Conservation (phyloP, 2,113 vertebrate genomes). For the Scopus umbretta region DNA sequence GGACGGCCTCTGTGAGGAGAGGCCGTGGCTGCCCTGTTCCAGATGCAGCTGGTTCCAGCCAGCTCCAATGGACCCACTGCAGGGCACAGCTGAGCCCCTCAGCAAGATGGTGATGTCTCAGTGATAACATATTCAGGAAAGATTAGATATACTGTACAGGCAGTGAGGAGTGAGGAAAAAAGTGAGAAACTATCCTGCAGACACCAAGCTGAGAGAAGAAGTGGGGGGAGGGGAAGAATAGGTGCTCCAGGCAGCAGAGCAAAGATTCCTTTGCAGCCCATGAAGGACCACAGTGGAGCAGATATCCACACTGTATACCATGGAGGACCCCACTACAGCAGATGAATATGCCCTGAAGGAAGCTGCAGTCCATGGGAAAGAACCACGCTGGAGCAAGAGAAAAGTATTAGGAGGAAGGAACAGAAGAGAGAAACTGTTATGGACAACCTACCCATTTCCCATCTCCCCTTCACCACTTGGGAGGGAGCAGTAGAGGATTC, state of each 20-base stretch:
- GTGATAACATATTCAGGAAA: not conserved
- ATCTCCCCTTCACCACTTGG: fast-evolving
- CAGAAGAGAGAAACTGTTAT: not conserved
- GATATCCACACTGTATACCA: fast-evolving
- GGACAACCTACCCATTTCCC: fast-evolving
- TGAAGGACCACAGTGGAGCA: not conserved
- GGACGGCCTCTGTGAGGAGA: not conserved
- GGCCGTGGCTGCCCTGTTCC: fast-evolving
- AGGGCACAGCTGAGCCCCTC: not conserved
- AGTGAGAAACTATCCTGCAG: not conserved
- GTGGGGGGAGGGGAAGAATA: fast-evolving
- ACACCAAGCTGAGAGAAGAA: not conserved
- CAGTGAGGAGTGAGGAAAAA: not conserved
- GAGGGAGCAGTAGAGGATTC: not conserved
- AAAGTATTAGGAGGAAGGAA: not conserved
- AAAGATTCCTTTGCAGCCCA: not conserved
- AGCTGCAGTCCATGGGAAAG: not conserved
- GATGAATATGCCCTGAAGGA: not conserved
- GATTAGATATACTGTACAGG: not conserved
- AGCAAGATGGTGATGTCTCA: too few species aligned
- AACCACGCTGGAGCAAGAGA: not conserved
- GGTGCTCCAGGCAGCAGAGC: not conserved
- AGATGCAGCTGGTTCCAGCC: fast-evolving
- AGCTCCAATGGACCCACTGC: fast-evolving
- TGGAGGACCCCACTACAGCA: not conserved